Base-by-base conservation (phyloP, 1,140 invertebrate species). In the Drosophila watanabei region DNA sequence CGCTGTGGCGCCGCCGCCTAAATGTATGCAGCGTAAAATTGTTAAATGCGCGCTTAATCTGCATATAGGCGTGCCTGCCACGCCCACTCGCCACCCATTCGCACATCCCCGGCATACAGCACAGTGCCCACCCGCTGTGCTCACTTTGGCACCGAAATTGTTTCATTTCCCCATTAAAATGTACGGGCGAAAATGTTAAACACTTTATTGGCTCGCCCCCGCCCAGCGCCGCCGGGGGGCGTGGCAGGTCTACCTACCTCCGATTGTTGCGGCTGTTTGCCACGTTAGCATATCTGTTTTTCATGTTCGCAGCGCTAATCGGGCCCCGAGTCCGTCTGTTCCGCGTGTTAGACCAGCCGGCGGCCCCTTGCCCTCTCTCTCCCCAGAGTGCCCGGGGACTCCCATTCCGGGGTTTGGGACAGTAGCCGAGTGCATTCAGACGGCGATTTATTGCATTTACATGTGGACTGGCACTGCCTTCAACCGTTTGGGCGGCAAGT, bases 11-110 rank as follows among this genome's bases (percentile, higher is more conserved):
- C 24, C 14, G 48, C n/a, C 73, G 78, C 80, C 86, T 90, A 89
- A 89, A 85, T 90, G 82, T 89, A 89, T 90, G 86, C 85, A 89
- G 85, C 68, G 86, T 90, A 88, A 89, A 80, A 89, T 89, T 89
- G 86, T 89, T 89, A 89, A 89, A 90, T 79, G 78, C 79, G 79
- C 86, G 86, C 86, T 79, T 90, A 90, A 89, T 89, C 86, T 90
- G 86, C 81, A 89, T 89, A 81, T 69, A 70, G 79, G 79, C 69
- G 71, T 76, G 63, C n/a, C 60, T 43, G 72, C 62, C 68, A 70
- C 68, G 63, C 68, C 68, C 60, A 11, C 11, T 20, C 10, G 13
- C 56, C 41, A 18, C 16, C 73, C 51, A 66, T n/a, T 24, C 14
- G 46, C 56, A 64, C 39, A 24, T 14, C 18, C 39, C 51, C 45